phyloP scores from a whole-genome alignment of 2,113 vertebrate genomes.

The Phasianus colchicus region DNA sequence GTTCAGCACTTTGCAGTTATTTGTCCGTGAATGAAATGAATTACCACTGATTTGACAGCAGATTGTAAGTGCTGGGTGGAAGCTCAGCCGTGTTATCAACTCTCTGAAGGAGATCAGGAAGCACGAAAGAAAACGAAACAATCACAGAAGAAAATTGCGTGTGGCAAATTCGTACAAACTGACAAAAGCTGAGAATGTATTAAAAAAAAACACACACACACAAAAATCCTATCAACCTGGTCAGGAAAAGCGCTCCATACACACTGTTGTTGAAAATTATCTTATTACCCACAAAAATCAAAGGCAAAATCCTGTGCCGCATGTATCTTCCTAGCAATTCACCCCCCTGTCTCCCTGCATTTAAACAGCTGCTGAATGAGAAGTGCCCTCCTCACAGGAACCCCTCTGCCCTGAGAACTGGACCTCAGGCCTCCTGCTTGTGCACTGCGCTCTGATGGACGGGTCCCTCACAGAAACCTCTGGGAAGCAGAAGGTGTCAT shows the following conservation, averaged over 20 bases:
- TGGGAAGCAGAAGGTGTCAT: background rate
- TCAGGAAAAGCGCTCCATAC: background rate
- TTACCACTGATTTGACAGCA: background rate
- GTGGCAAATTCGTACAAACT: background rate
- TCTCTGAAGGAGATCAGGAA: background rate
- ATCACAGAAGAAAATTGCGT: background rate
- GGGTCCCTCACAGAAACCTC: fast-evolving
- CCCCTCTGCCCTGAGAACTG: background rate
- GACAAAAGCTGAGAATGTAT: background rate
- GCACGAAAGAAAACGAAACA: background rate
- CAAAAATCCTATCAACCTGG: background rate
- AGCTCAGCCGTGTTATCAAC: background rate
- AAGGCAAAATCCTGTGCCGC: background rate
- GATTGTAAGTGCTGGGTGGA: background rate
- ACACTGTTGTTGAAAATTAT: background rate
- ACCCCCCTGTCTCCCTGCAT: background rate
- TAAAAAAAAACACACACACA: too few relatives aligned
- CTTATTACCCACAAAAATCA: background rate
- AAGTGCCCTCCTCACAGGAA: background rate
- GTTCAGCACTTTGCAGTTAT: background rate
- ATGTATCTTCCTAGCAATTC: background rate
- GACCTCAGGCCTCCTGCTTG: background rate
- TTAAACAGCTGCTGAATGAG: background rate
- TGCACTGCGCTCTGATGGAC: background rate
- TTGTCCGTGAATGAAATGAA: background rate